Conservation (phyloP, 1,140 invertebrate species). For the Apis cerana region DNA sequence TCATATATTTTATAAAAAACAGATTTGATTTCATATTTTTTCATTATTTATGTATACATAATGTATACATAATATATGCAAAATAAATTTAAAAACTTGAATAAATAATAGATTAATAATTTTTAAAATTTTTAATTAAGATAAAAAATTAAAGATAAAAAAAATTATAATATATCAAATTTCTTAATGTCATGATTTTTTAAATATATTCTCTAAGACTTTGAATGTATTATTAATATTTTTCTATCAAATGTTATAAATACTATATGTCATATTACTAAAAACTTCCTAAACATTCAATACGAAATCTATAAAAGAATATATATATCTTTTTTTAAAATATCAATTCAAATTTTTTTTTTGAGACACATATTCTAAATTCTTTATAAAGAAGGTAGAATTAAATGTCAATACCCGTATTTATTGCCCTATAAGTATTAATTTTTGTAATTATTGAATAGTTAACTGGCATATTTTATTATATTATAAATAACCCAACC, state of each 20-base stretch:
- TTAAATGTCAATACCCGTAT: conserved; percentile 58
- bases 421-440: conserved; percentile 28
- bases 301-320: conserved; percentile 27
- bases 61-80: conserved; percentile 30
- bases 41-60: conserved; percentile 11
- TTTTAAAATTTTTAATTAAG: not conserved
- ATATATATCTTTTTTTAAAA: conserved; percentile 40
- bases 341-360: conserved; percentile 26
- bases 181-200: not conserved
- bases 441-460: conserved; percentile 27
- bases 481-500: conserved; percentile 27
- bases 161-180: not conserved
- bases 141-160: not conserved
- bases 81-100: conserved; percentile 16
- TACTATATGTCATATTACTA: not conserved
- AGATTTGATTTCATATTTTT: conserved; percentile 22
- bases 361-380: conserved; percentile 8
- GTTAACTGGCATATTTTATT: conserved; percentile 19
- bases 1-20: conserved; percentile 44
- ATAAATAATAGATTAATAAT: conserved; percentile 41
- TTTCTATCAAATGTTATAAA: not conserved
- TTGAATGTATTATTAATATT: conserved; percentile 11
- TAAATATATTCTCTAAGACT: not conserved
- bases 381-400: conserved; percentile 18
- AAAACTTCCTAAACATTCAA: not conserved